Base-by-base conservation (phyloP, 2,888 invertebrate genomes). In the Nomada fabriciana region DNA sequence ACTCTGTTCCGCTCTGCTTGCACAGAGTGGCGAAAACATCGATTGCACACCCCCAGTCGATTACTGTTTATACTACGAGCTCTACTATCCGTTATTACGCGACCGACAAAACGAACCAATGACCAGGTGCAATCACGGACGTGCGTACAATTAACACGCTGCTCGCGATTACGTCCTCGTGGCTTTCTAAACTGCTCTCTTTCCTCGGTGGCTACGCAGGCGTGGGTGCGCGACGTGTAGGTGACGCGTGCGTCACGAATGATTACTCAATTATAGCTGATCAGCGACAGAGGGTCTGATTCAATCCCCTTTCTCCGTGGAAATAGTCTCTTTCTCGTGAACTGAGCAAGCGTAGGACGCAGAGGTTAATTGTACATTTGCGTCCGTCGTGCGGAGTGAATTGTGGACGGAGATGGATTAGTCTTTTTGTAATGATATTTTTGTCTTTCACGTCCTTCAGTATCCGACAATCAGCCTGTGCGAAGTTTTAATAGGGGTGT, bases 1-100 rank as follows among this genome's bases (percentile, higher is more conserved):
- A 25, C 29, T 84, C 68, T 65, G 77, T 86, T 86, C 76, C 76
- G 81, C 84, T 86, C 84, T 75, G 81, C 60, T 86, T 79, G 71
- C 76, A 74, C 15, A 55, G 50, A 73, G 59, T 55, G 68, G 65
- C 74, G 86, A 86, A 86, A 86, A 86, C 72, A 65, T 59, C 18
- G 53, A 68, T 72, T 13, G 57, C 5, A 63, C 52, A 73, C 20
- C 57, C 65, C 47, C 50, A 36, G 43, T 67, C 29, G 3, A 36
- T 20, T 25, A 42, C 23, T 52, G 57, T 15, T 52, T 60, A 53
- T 59, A 50, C 50, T 47, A 23, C 53, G 20, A 53, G n/a, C n/a
- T 10, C 55, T 69, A 50, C 59, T 68, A 80, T 76, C 69, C 25
- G 59, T 77, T 72, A 85, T 74, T 84, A 71, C 57, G 61, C 60